Evolutionary conservation across 2,888 invertebrate genomes (phyloP).

Genomic region (Chloromyia formosa): DNA sequence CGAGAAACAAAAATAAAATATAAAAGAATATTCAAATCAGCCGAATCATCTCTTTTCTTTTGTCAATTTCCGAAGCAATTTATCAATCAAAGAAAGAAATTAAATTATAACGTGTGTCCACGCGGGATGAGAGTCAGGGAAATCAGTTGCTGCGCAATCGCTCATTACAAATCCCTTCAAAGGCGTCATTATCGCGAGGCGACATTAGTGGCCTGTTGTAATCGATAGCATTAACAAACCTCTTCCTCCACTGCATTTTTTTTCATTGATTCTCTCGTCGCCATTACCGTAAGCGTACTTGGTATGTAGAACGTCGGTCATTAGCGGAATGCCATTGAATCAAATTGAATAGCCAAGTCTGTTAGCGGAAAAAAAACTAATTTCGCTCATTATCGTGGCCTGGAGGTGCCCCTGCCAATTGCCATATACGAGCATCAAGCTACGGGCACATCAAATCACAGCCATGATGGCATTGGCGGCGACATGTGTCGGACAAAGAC

Average conservation of each 20-base stretch:
- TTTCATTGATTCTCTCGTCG: neutral
- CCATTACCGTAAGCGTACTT: neutral
- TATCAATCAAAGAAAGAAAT: too few species aligned
- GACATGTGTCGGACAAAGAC: constrained; percentile 30
- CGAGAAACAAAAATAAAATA: too few species aligned
- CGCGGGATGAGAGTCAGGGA: neutral
- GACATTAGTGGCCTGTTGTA: constrained; percentile 1
- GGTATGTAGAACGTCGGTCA: constrained; percentile 2
- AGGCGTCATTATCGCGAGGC: neutral
- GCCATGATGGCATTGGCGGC: constrained; percentile 35
- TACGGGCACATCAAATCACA: constrained; percentile 12
- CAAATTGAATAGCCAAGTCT: constrained; percentile 19
- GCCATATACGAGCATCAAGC: constrained; percentile 14
- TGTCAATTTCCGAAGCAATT: too few species aligned
- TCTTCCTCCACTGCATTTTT: constrained; percentile 12
- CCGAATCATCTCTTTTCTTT: too few species aligned
- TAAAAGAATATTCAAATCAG: too few species aligned
- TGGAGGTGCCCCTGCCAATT: constrained; percentile 13
- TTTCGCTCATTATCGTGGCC: constrained; percentile 38
- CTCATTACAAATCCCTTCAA: constrained; percentile 17
- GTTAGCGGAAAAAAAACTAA: constrained; percentile 22
- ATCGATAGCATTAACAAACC: constrained; percentile 5
- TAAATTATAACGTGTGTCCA: too few species aligned
- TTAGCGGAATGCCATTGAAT: constrained; percentile 37
- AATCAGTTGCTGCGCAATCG: neutral